These are phyloP conservation scores for Catharus fuscescens DNA, from an alignment of 2,113 vertebrate species.

Conservation along the genomic window DNA sequence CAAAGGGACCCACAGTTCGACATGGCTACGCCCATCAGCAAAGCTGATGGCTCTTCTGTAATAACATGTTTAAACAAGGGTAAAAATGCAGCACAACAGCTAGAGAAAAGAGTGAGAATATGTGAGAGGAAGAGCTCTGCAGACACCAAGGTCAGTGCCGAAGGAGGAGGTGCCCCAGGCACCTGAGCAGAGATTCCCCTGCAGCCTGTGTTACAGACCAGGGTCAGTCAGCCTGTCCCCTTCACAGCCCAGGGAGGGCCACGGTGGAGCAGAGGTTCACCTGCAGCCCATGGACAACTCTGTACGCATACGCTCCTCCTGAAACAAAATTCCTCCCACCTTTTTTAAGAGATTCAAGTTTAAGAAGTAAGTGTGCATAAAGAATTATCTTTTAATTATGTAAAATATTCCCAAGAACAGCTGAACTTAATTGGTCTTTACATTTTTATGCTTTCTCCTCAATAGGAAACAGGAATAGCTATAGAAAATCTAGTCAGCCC, in stretches of 20 bases:
- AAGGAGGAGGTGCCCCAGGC: neutral
- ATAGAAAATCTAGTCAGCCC: neutral
- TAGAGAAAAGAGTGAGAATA: neutral
- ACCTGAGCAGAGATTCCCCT: neutral
- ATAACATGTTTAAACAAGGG: neutral
- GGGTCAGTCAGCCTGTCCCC: neutral
- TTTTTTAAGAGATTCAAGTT: neutral
- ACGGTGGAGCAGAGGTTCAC: fast-evolving
- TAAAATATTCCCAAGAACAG: neutral
- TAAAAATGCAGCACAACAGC: neutral
- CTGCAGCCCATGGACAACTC: neutral
- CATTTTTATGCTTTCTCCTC: neutral
- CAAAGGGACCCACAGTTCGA: neutral
- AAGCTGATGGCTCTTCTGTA: neutral
- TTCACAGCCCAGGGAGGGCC: neutral
- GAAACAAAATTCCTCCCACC: neutral
- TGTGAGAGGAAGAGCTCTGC: neutral
- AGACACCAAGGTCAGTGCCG: neutral
- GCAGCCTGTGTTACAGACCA: neutral
- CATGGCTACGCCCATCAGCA: neutral
- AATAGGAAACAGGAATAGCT: neutral
- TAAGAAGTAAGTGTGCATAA: neutral
- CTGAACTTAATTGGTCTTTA: neutral
- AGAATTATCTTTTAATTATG: neutral
- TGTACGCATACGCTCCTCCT: neutral